Base-by-base conservation (phyloP, 2,113 vertebrate genomes). In the Platycercus adscitus region DNA sequence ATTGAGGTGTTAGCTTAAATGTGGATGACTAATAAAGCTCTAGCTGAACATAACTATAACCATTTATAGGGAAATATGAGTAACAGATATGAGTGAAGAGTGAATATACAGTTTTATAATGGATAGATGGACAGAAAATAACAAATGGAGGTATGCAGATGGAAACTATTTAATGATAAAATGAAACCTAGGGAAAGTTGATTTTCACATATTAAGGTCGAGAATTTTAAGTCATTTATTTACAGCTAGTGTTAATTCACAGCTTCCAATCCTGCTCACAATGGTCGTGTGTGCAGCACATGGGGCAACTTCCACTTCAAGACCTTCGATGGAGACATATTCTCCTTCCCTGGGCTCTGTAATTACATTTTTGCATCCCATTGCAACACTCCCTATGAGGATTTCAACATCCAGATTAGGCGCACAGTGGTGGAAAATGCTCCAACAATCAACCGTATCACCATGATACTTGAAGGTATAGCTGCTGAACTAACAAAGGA, bases 321-420 rank as follows among this genome's bases (percentile, higher is more conserved):
- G 91, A 98, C 97, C 20, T 98, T 98, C 24, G 97, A 98, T 25
- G 97, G 97, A 7, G 93, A 96, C 39, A 95, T 98, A 50, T 98
- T 87, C 81, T 49, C 41, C 53, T 97, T 96, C 65, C 97, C 96
- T 41, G 97, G 97, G n/a, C 76, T 90, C 46, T 98, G 98, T 53
- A 98, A 97, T 60, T 98, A 98, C 2, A 11, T 97, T 41, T 98
- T 98, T 88, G 89, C 97, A 56, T 96, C 96, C 29, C 97, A 98
- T 15, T 98, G 98, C 91, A 96, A 96, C 0, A 1, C 86, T 84
- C 31, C 89, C 53, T 98, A 96, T 43, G 98, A 98, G 47, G 97
- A 98, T 23, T 98, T 98, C 72, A 97, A 97, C 87, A 95, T 98
- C 76, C 98, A 98, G 94, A 90, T 98, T 8, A 98, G 98, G 75